Base-by-base conservation (phyloP, 1,140 invertebrate species). In the Drosophila sp. region DNA sequence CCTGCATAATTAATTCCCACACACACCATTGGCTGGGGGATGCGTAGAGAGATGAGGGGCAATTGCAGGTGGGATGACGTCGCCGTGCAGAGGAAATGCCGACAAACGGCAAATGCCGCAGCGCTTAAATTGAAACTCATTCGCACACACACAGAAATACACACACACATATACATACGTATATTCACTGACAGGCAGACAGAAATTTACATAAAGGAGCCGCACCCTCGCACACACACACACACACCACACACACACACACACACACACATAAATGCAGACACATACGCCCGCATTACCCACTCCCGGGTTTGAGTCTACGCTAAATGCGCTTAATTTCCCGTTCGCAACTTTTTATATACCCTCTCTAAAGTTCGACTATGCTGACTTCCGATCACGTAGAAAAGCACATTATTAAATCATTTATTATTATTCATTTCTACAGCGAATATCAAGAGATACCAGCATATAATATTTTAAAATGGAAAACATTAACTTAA, bases 1-100 rank as follows among this genome's bases (percentile, higher is more conserved):
- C 83, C 83, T 87, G 83, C 83, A 87, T 87, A 87, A 87, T 87
- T 87, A 87, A 87, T 87, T 89, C 62, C 72, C 63, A 51, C 57
- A 38, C 50, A 76, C 71, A 58, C 65, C 32, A 36, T 11, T 36
- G 45, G 18, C 43, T 1, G 7, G 27, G 51, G 45, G 25, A 11
- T 51, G 59, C 18, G 9, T 7, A 5, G 25, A 46, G 6, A 7
- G 11, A 4, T 36, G n/a, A 13, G 16, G 25, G 9, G 40, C 8
- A 57, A 46, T 54, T 83, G 66, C 74, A 86, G 76, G 74, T 78
- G 71, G 70, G 70, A 59, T 46, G 65, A 41, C 45, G 51, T 46
- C 43, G 21, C 62, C 65, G 16, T 48, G 45, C 72, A 73, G 48
- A 46, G 71, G 78, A 86, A 78, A 73, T 72, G 64, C 76, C 78